phyloP scores from a whole-genome alignment of 2,113 vertebrate species.

The Labeo catla region DNA sequence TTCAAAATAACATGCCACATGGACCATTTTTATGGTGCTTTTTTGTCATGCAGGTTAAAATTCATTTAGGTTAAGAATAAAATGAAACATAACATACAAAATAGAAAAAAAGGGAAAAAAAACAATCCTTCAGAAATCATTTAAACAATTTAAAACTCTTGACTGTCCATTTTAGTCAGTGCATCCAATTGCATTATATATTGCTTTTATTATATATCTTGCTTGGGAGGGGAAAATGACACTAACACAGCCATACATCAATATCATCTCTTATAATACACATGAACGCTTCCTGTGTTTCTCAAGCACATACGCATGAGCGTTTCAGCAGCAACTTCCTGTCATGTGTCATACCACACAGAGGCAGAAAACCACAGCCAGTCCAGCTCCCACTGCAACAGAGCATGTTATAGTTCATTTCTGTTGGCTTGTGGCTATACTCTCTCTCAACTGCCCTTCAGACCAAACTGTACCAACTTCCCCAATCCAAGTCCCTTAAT shows the following conservation, averaged over 20 bases:
- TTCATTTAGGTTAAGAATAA: too few species aligned
- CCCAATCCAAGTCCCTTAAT: not conserved
- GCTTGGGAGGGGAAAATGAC: not conserved
- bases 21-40: too few species aligned
- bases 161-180: not conserved
- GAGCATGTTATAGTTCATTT: conserved; percentile 28
- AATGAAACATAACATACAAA: too few species aligned
- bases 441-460: not conserved
- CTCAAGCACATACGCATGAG: not conserved
- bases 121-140: not conserved
- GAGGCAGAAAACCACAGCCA: conserved; percentile 38
- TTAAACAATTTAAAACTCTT: not conserved
- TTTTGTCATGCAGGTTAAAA: too few species aligned
- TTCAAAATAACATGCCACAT: too few species aligned
- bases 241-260: not conserved
- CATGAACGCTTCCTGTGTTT: not conserved
- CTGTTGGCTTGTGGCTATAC: not conserved
- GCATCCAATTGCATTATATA: not conserved
- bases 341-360: conserved; percentile 45
- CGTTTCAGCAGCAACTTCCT: conserved; percentile 48
- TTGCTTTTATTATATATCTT: not conserved
- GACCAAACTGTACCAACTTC: not conserved
- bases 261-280: not conserved
- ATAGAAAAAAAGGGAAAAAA: too few species aligned
- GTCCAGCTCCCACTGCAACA: conserved; percentile 28